These are phyloP conservation scores for Zophobas atratus DNA, from an alignment of 1,140 invertebrate genomes.

Conservation along the genomic window DNA sequence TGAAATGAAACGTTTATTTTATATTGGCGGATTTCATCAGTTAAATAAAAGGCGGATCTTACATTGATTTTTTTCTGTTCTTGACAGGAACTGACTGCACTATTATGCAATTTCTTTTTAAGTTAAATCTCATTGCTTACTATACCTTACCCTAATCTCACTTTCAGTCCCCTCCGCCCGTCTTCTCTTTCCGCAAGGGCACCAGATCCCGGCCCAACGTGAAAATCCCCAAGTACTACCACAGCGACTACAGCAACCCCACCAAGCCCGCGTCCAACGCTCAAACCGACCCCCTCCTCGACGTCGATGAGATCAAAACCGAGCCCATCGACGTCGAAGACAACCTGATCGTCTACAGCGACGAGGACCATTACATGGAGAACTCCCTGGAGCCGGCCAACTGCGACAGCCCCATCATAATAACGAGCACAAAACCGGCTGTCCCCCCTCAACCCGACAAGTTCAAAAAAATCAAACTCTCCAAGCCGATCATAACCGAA, in stretches of 20 bases:
- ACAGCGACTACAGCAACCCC: constrained; percentile 54
- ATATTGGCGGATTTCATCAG: no score
- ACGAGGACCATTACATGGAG: constrained; percentile 25
- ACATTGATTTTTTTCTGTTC: no score
- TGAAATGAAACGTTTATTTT: no score
- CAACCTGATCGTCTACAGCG: constrained; percentile 50
- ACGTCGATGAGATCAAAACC: constrained; percentile 58
- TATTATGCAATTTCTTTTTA: no score
- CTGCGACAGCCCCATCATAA: constrained; percentile 58
- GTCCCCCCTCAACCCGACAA: constrained; percentile 16
- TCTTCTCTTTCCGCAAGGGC: constrained; percentile 61
- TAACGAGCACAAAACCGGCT: constrained; percentile 32
- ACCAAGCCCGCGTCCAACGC: constrained; percentile 47
- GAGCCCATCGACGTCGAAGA: constrained; percentile 59
- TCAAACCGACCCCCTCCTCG: constrained; percentile 52
- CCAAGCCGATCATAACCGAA: constrained; percentile 55
- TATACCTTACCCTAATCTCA: neutral
- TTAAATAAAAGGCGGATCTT: no score
- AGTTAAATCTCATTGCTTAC: no score
- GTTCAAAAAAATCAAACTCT: constrained; percentile 51
- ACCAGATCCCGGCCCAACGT: constrained; percentile 64
- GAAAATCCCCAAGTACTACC: constrained; percentile 64
- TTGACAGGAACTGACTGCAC: no score
- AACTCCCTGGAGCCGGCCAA: constrained; percentile 38
- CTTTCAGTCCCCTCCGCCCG: constrained; percentile 58